Conservation (phyloP, 2,888 invertebrate genomes). For the Noctua comes region DNA sequence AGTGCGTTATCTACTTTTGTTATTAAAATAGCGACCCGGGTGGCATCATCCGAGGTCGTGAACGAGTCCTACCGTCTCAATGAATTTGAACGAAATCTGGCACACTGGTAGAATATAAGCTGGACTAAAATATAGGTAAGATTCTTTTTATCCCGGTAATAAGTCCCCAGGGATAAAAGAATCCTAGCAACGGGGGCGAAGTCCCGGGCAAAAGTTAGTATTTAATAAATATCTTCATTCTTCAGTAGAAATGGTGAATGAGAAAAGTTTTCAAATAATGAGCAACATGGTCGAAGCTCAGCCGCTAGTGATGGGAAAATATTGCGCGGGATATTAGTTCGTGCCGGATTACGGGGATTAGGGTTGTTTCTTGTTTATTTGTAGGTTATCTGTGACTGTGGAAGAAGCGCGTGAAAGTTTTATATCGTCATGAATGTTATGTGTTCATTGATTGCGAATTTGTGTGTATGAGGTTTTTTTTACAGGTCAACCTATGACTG, state of each 20-base stretch:
- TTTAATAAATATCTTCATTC: constrained; percentile 52
- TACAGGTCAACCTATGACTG: no score
- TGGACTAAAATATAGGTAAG: background rate
- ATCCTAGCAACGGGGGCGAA: background rate
- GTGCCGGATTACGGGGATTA: constrained; percentile 28
- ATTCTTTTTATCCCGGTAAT: background rate
- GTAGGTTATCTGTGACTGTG: constrained; percentile 13
- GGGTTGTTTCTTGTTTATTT: constrained; percentile 43
- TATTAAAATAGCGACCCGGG: background rate
- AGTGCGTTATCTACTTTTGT: background rate
- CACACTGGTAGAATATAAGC: background rate
- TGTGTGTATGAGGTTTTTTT: background rate
- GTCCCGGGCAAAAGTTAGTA: constrained; percentile 21
- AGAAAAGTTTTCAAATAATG: constrained; percentile 73
- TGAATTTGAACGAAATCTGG: background rate
- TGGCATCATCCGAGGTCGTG: background rate
- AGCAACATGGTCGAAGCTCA: constrained; percentile 44
- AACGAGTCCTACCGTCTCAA: background rate
- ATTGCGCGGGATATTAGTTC: constrained; percentile 47
- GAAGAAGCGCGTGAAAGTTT: constrained; percentile 16
- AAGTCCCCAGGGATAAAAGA: background rate
- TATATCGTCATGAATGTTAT: background rate
- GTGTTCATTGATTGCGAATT: background rate
- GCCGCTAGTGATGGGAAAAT: constrained; percentile 47
- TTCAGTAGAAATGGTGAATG: constrained; percentile 52